Evolutionary conservation across 2,113 vertebrate genomes (phyloP), one percentile per base, ranked within the genome.

Genomic region (Ptychochromis oligacanthus): DNA sequence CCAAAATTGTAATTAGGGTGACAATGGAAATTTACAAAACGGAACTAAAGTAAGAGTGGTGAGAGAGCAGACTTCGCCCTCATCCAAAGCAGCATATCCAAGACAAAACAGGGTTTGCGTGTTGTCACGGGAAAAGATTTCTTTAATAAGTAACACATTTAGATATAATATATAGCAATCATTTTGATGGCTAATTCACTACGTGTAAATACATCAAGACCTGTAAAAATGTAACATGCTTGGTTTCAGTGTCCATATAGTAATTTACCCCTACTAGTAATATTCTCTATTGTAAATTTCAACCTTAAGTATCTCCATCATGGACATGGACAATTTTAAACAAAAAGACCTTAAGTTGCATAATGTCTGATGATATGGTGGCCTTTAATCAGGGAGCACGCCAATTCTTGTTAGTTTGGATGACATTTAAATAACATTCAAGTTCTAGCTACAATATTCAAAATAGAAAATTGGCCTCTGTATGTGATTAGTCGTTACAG

Each of bases 101-200:
- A 56, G n/a, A 55, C 54, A 22, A 56, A 22, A 55, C 8, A 22
- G 54, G 20, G n/a, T 22, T 22, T 56, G 4, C 52, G 52, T 72
- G 24, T 31, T 52, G 43, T 7, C 56, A 26, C 2, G 6, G 24
- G 56, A 6, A 58, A 58, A 58, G 12, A 26, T 7, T 4, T 52
- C 26, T 72, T 72, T 72, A 72, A 54, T 70, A 31, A 46, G 12
- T 72, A 15, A 52, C 17, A 31, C 0, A 18, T 70, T 70, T 70
- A 52, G 65, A 72, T n/a, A 2, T 31, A 0, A 72, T 52, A 36
- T 36, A 72, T 3, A 72, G 17, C 46, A 0, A 18, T 54, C 67
- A 52, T 49, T 0, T 26, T 46, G 64, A 1, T 52, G 17, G 43
- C 65, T 18, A 5, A 18, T 31, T 72, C 15, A 49, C 17, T 52